Percentiles rank a stretch among this genome's conserved stretches.
phyloP scores from a whole-genome alignment of 1,140 invertebrate genomes.

The Platyscapa corneri region DNA sequence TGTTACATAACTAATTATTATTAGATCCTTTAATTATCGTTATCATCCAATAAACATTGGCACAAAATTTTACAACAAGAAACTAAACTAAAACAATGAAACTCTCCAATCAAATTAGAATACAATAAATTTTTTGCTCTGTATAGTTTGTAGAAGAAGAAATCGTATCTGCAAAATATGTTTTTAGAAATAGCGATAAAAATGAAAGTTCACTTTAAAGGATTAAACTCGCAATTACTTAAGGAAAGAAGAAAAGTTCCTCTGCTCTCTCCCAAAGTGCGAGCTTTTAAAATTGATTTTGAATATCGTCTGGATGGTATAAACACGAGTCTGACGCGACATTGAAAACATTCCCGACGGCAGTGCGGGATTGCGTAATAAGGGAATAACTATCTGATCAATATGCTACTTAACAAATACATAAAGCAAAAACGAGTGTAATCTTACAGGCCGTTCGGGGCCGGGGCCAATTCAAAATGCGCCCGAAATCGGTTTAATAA shows the following conservation, averaged over 20 bases:
- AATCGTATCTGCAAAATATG: too few species aligned
- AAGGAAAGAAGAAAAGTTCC: background rate
- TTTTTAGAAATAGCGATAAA: too few species aligned
- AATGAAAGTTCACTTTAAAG: too few species aligned
- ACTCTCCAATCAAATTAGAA: too few species aligned
- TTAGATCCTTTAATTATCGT: too few species aligned
- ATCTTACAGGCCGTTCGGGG: background rate
- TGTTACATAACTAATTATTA: too few species aligned
- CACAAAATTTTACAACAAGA: too few species aligned
- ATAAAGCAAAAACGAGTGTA: background rate
- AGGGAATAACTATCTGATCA: conserved; percentile 15
- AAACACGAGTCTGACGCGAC: background rate
- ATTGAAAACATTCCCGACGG: background rate
- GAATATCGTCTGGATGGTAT: background rate
- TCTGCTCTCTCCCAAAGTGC: background rate
- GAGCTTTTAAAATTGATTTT: background rate
- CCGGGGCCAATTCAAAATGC: background rate
- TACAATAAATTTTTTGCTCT: too few species aligned
- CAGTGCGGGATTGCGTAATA: conserved; percentile 9
- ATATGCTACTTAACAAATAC: conserved; percentile 6
- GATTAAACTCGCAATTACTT: background rate
- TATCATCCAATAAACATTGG: too few species aligned
- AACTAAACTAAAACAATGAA: too few species aligned
- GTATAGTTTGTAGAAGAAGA: too few species aligned
- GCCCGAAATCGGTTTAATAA: conserved; percentile 33